A percentile compares a stretch with the other conserved stretches of the same genome.
Conservation (phyloP, 30 jellyfish, hydroid and myxozoan genomes). For the Pelagia noctiluca region DNA sequence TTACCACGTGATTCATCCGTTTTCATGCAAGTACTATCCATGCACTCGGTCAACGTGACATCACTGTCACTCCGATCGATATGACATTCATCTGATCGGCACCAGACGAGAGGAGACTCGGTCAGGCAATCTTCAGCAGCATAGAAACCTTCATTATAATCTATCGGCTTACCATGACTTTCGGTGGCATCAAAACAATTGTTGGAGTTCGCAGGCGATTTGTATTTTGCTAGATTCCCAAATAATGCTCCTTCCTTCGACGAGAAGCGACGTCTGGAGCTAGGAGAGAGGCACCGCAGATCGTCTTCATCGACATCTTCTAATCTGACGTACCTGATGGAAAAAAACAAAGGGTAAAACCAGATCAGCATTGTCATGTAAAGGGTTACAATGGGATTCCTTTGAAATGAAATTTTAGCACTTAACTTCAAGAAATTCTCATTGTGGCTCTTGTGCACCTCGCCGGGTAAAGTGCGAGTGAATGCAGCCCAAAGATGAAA, state of each 20-base stretch:
- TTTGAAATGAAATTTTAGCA: too few species aligned
- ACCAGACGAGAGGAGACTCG: slow-evolving; percentile 22
- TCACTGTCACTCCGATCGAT: slow-evolving; percentile 43
- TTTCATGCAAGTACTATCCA: slow-evolving; percentile 9
- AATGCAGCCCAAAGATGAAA: too few species aligned
- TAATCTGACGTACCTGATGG: neutral
- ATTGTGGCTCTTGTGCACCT: too few species aligned
- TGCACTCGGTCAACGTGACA: slow-evolving; percentile 49
- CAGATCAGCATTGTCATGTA: too few species aligned
- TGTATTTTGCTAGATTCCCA: neutral
- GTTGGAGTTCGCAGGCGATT: neutral
- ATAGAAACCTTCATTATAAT: neutral
- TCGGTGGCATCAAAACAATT: neutral
- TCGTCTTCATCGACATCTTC: slow-evolving; percentile 3
- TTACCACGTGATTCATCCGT: neutral
- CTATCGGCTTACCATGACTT: neutral
- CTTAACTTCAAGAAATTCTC: too few species aligned
- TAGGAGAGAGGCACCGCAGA: neutral
- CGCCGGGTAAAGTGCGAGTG: too few species aligned
- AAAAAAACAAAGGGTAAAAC: too few species aligned
- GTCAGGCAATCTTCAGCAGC: neutral
- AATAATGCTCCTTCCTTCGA: neutral
- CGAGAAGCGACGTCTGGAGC: neutral
- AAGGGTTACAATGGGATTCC: too few species aligned
- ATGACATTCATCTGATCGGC: slow-evolving; percentile 22